These are phyloP conservation scores for Trematomus bernacchii DNA, from an alignment of 2,797 vertebrate genomes.

Conservation along the genomic window DNA sequence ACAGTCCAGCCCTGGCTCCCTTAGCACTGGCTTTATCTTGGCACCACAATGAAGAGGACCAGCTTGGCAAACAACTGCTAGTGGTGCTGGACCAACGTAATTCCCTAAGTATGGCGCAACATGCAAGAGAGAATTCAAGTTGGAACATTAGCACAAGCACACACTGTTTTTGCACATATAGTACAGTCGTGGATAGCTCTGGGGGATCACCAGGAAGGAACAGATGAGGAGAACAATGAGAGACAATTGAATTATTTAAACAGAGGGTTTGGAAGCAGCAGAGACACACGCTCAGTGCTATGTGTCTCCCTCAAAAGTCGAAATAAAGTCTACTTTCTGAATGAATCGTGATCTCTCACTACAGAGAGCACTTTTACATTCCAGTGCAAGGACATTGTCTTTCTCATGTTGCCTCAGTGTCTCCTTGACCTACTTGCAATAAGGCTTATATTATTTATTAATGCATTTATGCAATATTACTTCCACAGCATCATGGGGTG, in stretches of 20 bases:
- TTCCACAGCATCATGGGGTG: neutral
- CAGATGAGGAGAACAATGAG: constrained; percentile 77
- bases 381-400: constrained; percentile 3
- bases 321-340: constrained; percentile 46
- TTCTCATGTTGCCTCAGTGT: constrained; percentile 3
- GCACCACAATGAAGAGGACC: constrained; percentile 71
- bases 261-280: constrained; percentile 48
- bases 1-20: constrained; percentile 66
- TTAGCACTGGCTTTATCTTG: constrained; percentile 67
- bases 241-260: constrained; percentile 81
- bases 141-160: constrained; percentile 48
- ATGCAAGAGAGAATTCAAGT: constrained; percentile 59
- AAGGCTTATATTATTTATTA: neutral
- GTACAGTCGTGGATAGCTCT: constrained; percentile 55
- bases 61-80: constrained; percentile 63
- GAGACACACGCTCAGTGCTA: constrained; percentile 41
- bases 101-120: constrained; percentile 60
- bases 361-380: constrained; percentile 14
- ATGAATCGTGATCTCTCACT: constrained; percentile 33
- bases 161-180: constrained; percentile 43
- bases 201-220: constrained; percentile 74
- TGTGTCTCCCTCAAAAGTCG: constrained; percentile 40
- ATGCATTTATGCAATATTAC: constrained; percentile 7
- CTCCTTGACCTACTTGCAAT: constrained; percentile 9
- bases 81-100: constrained; percentile 67